A percentile compares a stretch with the other conserved stretches of the same genome.
Evolutionary conservation across 2,888 invertebrate species (phyloP).

Genomic region (Meteorus cinctellus): DNA sequence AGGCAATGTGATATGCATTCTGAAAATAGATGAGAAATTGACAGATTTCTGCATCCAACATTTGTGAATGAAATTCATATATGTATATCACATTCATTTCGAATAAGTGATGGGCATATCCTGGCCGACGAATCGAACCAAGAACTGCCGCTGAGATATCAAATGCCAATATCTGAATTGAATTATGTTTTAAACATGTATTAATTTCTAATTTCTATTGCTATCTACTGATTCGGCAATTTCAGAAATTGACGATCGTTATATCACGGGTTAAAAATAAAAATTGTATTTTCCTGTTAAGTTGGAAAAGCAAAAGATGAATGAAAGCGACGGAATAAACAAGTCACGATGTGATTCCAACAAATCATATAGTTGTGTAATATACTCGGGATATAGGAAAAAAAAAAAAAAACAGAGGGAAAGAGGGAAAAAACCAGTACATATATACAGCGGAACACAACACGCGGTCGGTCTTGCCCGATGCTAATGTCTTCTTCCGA

Average conservation of each 20-base stretch:
- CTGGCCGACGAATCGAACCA: no score
- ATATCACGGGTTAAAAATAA: no score
- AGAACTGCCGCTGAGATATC: no score
- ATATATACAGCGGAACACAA: conserved; percentile 13
- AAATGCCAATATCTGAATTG: no score
- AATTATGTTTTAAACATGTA: no score
- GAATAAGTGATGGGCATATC: background rate
- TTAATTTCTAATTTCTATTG: no score
- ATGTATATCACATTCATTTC: background rate
- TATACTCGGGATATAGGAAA: background rate
- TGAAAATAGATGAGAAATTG: background rate
- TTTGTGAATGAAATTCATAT: background rate
- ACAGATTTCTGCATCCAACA: background rate
- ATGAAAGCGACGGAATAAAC: no score
- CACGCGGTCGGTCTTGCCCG: conserved; percentile 29
- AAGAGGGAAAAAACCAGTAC: conserved; percentile 32
- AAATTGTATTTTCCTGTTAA: no score
- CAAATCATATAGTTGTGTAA: background rate
- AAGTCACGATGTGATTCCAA: no score
- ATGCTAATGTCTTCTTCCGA: conserved; percentile 53
- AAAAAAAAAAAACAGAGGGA: conserved; percentile 21
- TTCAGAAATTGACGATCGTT: no score
- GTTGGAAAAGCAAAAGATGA: no score
- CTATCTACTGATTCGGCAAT: no score
- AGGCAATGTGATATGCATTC: background rate